Evolutionary conservation across 2,113 vertebrate genomes (phyloP).

Genomic region (Machaerirhynchus nigripectus): DNA sequence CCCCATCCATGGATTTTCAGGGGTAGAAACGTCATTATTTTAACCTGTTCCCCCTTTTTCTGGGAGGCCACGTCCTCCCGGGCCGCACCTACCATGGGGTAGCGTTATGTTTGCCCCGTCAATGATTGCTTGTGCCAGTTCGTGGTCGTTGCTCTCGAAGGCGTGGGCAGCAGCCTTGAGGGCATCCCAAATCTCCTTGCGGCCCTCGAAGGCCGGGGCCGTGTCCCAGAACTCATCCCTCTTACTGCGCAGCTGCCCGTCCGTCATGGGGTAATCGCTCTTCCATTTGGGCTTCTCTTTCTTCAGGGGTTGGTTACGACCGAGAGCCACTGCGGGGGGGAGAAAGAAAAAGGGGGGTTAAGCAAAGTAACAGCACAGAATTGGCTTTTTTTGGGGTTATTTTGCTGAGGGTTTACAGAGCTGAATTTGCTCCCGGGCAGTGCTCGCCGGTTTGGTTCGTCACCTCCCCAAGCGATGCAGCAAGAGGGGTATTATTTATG

Average conservation of each 20-base stretch:
- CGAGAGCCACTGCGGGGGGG: constrained; percentile 84
- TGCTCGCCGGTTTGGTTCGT: rapidly evolving
- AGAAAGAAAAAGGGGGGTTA: not conserved
- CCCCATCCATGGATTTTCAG: not conserved
- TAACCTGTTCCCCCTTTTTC: rapidly evolving
- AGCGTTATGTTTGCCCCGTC: constrained; percentile 96
- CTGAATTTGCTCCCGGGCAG: not conserved
- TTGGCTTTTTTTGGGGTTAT: not conserved
- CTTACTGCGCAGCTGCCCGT: constrained; percentile 96
- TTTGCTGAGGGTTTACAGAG: not conserved
- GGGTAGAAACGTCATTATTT: not conserved
- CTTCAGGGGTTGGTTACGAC: constrained; percentile 96
- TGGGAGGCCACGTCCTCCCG: not conserved
- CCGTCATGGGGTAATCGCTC: constrained; percentile 98
- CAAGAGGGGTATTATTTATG: rapidly evolving
- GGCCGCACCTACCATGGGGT: constrained; percentile 85
- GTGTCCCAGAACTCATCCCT: constrained; percentile 98
- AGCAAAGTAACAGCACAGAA: not conserved
- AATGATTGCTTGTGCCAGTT: constrained; percentile 96
- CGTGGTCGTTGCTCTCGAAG: constrained; percentile 95
- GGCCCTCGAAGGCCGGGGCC: constrained; percentile 94
- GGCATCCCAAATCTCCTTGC: constrained; percentile 98
- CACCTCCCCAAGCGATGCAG: not conserved
- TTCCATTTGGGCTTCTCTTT: constrained; percentile 99
- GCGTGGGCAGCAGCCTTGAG: constrained; percentile 92